Percentiles rank a stretch among this genome's conserved stretches.
Conservation (phyloP, 2,888 invertebrate species). For the Cyrtodaria siliqua region DNA sequence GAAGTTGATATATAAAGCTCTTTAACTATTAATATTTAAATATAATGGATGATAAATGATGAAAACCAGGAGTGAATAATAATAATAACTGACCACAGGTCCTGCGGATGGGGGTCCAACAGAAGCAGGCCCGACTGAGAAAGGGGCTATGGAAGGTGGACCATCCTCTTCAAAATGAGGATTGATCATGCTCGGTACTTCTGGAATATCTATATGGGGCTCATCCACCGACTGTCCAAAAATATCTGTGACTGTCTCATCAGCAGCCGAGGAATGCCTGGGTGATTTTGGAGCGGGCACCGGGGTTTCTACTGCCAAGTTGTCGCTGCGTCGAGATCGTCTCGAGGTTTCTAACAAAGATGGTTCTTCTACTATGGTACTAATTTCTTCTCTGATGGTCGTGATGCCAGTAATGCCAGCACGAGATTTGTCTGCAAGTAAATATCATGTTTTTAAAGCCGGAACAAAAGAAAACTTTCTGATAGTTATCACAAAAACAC, state of each 20-base stretch:
- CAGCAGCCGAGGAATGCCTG: slow-evolving; percentile 31
- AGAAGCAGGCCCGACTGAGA: slow-evolving; percentile 77
- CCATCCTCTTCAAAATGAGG: slow-evolving; percentile 75
- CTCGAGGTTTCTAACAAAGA: slow-evolving; percentile 66
- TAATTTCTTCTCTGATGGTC: slow-evolving; percentile 73
- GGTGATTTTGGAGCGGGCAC: slow-evolving; percentile 62
- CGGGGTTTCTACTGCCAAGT: slow-evolving; percentile 52
- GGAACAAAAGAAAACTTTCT: no score
- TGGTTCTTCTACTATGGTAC: slow-evolving; percentile 79
- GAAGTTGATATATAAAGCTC: no score
- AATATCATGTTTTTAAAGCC: no score
- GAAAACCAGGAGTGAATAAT: no score
- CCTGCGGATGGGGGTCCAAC: slow-evolving; percentile 77
- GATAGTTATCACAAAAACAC: no score
- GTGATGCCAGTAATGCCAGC: slow-evolving; percentile 35
- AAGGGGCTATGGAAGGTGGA: slow-evolving; percentile 81
- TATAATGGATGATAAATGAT: no score
- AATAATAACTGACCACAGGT: slow-evolving; percentile 66
- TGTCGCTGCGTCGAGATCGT: slow-evolving; percentile 44
- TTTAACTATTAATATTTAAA: no score
- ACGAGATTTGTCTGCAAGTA: slow-evolving; percentile 51
- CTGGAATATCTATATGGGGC: slow-evolving; percentile 75
- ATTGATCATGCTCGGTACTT: slow-evolving; percentile 72
- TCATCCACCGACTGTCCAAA: slow-evolving; percentile 75
- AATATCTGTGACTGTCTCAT: slow-evolving; percentile 69